These are phyloP conservation scores for Zygogramma bicolorata DNA, from an alignment of 2,888 invertebrate species.

Conservation along the genomic window DNA sequence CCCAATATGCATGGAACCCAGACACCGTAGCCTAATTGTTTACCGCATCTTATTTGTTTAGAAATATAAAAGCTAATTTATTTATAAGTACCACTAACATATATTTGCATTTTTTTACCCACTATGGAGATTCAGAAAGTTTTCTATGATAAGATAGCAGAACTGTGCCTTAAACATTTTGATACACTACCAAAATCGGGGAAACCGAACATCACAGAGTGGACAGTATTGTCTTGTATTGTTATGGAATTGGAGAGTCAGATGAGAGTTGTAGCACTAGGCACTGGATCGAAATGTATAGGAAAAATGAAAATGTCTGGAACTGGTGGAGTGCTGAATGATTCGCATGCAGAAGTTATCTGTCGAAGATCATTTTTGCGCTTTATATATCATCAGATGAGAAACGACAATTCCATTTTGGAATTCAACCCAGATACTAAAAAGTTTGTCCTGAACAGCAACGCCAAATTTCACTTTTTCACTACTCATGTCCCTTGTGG, in stretches of 20 bases:
- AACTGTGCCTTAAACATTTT: conserved; percentile 73
- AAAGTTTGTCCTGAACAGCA: conserved; percentile 63
- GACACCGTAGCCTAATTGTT: conserved; percentile 66
- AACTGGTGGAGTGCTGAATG: conserved; percentile 81
- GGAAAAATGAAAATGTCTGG: conserved; percentile 77
- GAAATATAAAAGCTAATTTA: neutral
- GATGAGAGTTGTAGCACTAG: conserved; percentile 79
- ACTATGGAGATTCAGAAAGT: conserved; percentile 37
- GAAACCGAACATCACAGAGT: conserved; percentile 81
- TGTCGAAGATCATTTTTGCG: conserved; percentile 85
- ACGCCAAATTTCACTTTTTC: conserved; percentile 83
- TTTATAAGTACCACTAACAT: conserved; percentile 21
- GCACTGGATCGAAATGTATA: conserved; percentile 93
- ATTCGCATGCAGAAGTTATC: conserved; percentile 93
- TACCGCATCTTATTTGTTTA: too few species aligned
- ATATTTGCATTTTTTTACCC: conserved; percentile 16
- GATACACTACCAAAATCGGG: conserved; percentile 79
- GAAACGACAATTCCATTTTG: conserved; percentile 40
- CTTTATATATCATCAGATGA: conserved; percentile 76
- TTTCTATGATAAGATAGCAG: conserved; percentile 67
- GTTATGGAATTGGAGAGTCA: conserved; percentile 70
- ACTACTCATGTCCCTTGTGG: conserved; percentile 93
- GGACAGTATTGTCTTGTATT: conserved; percentile 87
- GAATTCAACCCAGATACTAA: conserved; percentile 42
- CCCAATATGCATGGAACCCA: conserved; percentile 74